A percentile compares a stretch with the other conserved stretches of the same genome.
Conservation (phyloP, 2,888 invertebrate genomes). For the Ophion ellenae region DNA sequence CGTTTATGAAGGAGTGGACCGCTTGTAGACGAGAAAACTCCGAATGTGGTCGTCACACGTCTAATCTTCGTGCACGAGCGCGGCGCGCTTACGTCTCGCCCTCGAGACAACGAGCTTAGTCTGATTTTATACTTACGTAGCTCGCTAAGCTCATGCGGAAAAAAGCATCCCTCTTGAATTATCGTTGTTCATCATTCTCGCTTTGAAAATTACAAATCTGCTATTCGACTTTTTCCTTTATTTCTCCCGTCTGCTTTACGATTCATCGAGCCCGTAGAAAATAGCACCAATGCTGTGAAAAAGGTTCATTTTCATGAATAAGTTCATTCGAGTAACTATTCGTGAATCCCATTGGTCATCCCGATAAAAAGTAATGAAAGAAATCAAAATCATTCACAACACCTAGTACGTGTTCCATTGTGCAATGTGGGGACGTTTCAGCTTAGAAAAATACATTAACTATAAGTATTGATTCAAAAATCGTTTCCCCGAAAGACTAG, state of each 20-base stretch:
- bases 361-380: too few species aligned
- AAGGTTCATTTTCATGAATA: too few species aligned
- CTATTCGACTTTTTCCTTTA: not conserved
- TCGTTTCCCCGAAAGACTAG: too few species aligned
- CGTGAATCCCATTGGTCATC: too few species aligned
- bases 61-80: conserved; percentile 52
- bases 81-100: conserved; percentile 32
- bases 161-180: conserved; percentile 42
- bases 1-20: conserved; percentile 11
- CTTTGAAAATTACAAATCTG: conserved; percentile 4
- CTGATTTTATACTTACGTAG: conserved; percentile 62
- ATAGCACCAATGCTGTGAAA: too few species aligned
- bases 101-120: conserved; percentile 58
- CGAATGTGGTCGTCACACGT: conserved; percentile 50
- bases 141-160: conserved; percentile 32
- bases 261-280: not conserved
- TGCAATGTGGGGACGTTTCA: too few species aligned
- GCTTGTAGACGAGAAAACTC: conserved; percentile 18
- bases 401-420: too few species aligned
- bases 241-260: not conserved
- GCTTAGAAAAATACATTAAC: too few species aligned
- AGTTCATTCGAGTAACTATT: too few species aligned
- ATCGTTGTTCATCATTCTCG: conserved; percentile 21
- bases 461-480: too few species aligned
- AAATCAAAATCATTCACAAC: too few species aligned